Conservation (phyloP, 2,113 vertebrate species). For the Aramus guarauna region DNA sequence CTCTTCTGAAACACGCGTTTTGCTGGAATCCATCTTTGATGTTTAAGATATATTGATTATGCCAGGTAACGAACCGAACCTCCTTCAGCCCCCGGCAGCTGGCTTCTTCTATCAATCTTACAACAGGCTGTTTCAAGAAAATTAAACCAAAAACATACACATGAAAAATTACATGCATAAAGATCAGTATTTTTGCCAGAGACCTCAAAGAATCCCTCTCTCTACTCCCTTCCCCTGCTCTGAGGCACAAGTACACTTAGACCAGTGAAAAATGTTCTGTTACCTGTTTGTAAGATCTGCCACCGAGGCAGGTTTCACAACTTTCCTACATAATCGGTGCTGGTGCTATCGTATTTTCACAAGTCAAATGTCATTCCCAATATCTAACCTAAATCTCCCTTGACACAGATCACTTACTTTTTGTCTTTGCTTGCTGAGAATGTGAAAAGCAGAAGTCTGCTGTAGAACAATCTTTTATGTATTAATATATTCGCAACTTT, state of each 20-base stretch:
- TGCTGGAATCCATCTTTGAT: conserved; percentile 92
- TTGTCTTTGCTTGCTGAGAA: neutral
- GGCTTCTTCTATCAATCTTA: conserved; percentile 92
- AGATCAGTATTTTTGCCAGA: neutral
- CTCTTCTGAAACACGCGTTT: conserved; percentile 89
- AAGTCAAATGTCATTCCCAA: neutral
- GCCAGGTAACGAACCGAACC: conserved; percentile 94
- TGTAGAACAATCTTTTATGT: neutral
- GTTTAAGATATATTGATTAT: conserved; percentile 96
- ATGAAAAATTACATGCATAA: neutral
- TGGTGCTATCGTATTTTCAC: neutral
- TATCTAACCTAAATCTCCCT: neutral
- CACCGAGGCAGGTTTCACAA: neutral
- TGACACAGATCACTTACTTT: neutral
- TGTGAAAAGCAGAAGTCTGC: neutral
- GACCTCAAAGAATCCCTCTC: neutral
- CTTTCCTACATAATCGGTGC: neutral
- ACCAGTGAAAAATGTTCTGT: accelerated
- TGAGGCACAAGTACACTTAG: neutral
- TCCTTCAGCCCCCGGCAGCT: conserved; percentile 90
- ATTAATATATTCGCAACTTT: neutral
- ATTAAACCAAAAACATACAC: neutral
- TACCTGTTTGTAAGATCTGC: too few species aligned
- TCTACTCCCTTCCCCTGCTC: neutral
- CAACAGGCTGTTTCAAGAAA: conserved; percentile 81